Conservation (phyloP, 2,797 vertebrate genomes). For the Cheirogaleus major region DNA sequence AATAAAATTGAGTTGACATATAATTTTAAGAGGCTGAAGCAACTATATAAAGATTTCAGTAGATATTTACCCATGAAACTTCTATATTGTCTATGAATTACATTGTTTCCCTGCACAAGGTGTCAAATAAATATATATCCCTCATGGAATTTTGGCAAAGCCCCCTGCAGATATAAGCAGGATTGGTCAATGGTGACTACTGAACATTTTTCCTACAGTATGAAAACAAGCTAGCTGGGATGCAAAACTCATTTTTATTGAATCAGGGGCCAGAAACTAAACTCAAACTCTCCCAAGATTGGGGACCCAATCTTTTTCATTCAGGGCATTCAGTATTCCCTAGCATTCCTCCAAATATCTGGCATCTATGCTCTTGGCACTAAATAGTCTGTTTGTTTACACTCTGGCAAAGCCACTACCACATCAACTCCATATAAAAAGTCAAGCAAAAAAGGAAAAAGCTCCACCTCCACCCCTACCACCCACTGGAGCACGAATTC, state of each 20-base stretch:
- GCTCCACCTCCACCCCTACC: fast-evolving
- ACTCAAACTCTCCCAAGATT: not conserved
- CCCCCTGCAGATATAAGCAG: not conserved
- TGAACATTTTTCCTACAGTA: not conserved
- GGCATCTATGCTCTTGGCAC: not conserved
- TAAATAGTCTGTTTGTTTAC: not conserved
- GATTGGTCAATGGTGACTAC: not conserved
- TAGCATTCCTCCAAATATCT: not conserved
- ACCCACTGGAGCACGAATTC: not conserved
- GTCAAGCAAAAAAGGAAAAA: not conserved
- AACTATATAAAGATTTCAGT: not conserved
- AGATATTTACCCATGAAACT: not conserved
- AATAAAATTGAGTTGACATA: not conserved
- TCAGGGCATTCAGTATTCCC: not conserved
- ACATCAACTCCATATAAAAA: not conserved
- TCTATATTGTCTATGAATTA: not conserved
- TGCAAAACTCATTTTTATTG: not conserved
- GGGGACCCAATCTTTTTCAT: not conserved
- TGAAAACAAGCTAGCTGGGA: not conserved
- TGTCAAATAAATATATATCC: not conserved
- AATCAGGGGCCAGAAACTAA: not conserved
- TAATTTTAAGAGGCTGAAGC: not conserved
- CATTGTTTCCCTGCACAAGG: not conserved
- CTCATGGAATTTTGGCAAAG: not conserved
- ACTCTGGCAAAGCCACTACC: not conserved